Evolutionary conservation across 2,888 invertebrate species (phyloP).

Genomic region (Azorinus chamasolen): DNA sequence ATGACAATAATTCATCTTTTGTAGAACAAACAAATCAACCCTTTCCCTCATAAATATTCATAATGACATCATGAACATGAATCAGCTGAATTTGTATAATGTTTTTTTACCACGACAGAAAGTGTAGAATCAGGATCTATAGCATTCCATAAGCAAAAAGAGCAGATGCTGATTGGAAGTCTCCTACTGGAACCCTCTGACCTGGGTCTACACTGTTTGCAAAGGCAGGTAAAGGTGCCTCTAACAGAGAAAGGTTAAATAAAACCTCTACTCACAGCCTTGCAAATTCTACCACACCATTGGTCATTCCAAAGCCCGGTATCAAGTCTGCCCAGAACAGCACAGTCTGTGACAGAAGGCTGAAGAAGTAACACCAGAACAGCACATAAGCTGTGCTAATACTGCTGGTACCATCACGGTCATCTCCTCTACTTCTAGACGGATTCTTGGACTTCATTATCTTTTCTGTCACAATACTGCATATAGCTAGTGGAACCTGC

Average conservation of each 20-base stretch:
- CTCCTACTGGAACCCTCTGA: too few species aligned
- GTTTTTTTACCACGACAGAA: too few species aligned
- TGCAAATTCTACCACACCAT: conserved; percentile 55
- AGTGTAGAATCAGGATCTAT: too few species aligned
- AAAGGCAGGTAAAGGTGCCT: too few species aligned
- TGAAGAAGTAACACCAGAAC: conserved; percentile 73
- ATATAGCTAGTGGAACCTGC: conserved; percentile 74
- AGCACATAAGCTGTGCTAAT: conserved; percentile 70
- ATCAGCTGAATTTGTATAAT: too few species aligned
- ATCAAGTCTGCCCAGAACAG: conserved; percentile 77
- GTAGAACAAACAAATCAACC: too few species aligned
- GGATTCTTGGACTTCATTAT: conserved; percentile 50
- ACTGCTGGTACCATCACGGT: conserved; percentile 44
- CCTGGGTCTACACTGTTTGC: too few species aligned
- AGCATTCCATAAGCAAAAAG: too few species aligned
- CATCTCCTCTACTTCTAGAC: not conserved
- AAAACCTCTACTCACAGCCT: conserved; percentile 39
- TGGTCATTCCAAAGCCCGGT: conserved; percentile 76
- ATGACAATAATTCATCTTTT: too few species aligned
- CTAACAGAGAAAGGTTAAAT: not conserved
- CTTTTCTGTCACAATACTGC: conserved; percentile 69
- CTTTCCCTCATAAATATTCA: too few species aligned
- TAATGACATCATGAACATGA: too few species aligned
- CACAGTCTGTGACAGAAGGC: conserved; percentile 43
- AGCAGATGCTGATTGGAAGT: too few species aligned